Conservation (phyloP, 2,888 invertebrate species). For the Phymatocera aterrima region DNA sequence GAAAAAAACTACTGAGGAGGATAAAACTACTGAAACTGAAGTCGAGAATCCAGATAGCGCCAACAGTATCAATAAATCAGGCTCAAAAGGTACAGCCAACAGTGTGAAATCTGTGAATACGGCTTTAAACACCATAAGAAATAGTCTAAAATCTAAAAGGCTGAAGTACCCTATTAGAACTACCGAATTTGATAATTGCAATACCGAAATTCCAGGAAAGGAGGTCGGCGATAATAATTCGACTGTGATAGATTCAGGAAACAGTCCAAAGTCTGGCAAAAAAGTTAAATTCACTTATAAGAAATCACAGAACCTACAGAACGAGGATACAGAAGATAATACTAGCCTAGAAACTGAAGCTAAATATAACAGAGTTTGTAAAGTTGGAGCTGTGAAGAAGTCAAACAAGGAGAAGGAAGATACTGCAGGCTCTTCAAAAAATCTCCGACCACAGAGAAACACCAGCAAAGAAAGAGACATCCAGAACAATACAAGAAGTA, state of each 20-base stretch:
- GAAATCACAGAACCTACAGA: constrained; percentile 22
- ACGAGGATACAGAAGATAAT: constrained; percentile 39
- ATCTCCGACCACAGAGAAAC: constrained; percentile 56
- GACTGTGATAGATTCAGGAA: constrained; percentile 55
- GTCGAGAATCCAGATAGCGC: constrained; percentile 47
- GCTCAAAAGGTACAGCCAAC: background rate
- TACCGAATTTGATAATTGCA: constrained; percentile 27
- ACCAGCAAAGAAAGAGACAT: constrained; percentile 59
- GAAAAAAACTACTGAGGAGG: constrained; percentile 2
- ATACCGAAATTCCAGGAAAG: constrained; percentile 27
- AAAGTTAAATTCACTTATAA: constrained; percentile 55
- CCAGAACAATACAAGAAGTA: constrained; percentile 52
- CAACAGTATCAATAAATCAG: constrained; percentile 24
- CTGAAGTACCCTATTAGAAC: constrained; percentile 26
- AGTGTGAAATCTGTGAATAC: constrained; percentile 20
- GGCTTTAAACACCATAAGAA: constrained; percentile 1
- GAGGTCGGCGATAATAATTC: constrained; percentile 29
- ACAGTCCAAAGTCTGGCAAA: constrained; percentile 63
- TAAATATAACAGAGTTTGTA: constrained; percentile 30
- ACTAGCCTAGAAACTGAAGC: constrained; percentile 24
- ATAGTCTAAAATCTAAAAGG: constrained; percentile 31
- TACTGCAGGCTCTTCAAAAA: constrained; percentile 3
- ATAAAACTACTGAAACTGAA: constrained; percentile 9
- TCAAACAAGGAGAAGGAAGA: constrained; percentile 50
- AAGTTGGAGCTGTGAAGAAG: constrained; percentile 18